Evolutionary conservation across 1,140 invertebrate species (phyloP).

Genomic region (Drosophila nebulosa): DNA sequence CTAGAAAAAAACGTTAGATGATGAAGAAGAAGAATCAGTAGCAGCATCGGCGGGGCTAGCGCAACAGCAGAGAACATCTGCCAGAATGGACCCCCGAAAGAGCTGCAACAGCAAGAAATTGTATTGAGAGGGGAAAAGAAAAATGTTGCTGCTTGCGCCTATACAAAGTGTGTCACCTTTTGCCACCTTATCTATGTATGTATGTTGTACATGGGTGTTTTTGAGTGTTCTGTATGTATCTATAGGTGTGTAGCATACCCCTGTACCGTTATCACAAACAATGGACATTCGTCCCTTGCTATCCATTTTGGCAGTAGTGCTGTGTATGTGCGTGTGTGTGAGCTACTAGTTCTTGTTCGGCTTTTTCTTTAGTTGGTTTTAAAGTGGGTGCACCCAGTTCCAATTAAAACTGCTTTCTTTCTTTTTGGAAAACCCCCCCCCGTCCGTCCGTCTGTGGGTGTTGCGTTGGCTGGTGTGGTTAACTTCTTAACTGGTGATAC

Average conservation of each 20-base stretch:
- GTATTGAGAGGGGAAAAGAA: slow-evolving; percentile 8
- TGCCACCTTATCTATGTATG: neutral
- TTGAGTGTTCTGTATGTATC: neutral
- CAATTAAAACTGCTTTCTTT: slow-evolving; percentile 27
- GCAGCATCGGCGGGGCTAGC: neutral
- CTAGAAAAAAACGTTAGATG: slow-evolving; percentile 36
- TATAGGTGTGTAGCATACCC: slow-evolving; percentile 87
- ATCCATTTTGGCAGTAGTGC: slow-evolving; percentile 89
- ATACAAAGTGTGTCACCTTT: slow-evolving; percentile 31
- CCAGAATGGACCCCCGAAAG: slow-evolving; percentile 24
- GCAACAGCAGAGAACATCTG: neutral
- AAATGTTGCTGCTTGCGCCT: neutral
- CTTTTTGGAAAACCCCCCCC: too few species aligned
- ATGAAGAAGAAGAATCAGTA: slow-evolving; percentile 7
- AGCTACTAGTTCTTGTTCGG: slow-evolving; percentile 7
- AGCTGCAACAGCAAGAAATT: slow-evolving; percentile 27
- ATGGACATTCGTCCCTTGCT: slow-evolving; percentile 98
- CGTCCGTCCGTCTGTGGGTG: slow-evolving; percentile 29
- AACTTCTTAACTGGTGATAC: neutral
- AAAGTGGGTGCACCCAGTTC: neutral
- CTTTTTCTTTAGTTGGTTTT: neutral
- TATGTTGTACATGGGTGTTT: neutral
- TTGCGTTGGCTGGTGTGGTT: too few species aligned
- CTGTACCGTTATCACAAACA: slow-evolving; percentile 99
- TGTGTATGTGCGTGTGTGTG: slow-evolving; percentile 30